Base-by-base conservation (phyloP, 2,113 vertebrate genomes). In the Syngnathus floridae region DNA sequence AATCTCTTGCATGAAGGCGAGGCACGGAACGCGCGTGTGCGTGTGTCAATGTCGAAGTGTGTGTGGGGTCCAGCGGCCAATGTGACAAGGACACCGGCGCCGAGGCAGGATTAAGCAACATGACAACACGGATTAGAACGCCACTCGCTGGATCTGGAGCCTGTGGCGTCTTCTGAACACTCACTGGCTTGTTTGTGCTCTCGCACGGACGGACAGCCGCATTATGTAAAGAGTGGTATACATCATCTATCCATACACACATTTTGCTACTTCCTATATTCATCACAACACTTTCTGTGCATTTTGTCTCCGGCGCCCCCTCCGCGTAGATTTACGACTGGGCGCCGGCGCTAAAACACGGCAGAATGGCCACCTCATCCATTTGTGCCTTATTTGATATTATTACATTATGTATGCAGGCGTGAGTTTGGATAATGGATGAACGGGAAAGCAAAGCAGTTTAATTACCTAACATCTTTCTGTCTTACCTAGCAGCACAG, bases 1-100 rank as follows among this genome's bases (percentile, higher is more conserved):
- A 84, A 89, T 90, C 84, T 84, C 79, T 86, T 85, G 88, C 88
- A 90, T 90, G 88, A 88, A 88, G 87, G 86, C 85, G 86, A 88
- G 71, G 77, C 62, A 51, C 64, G 69, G 67, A 73, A 56, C 76
- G 62, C 49, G 65, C 59, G 63, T 54, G 63, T 66, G 69, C 70
- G 64, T 64, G 72, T 66, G 66, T 62, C 48, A 59, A 60, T 35
- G 62, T 16, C 35, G n/a, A 41, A 41, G 55, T 67, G 74, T 72
- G 60, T 69, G 71, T 26, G 49, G 61, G 64, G 77, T 81, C 80
- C 73, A 76, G 79, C 70, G 75, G 79, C 70, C 76, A 66, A 70
- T 78, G 76, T 73, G 69, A 84, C 83, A 87, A 89, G 82, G 86
- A 89, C 78, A 67, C 52, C 57, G 62, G 74, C 74, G 76, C 76